Evolutionary conservation across 2,113 vertebrate genomes (phyloP), one percentile per base, ranked within the genome.

Genomic region (Shinisaurus crocodilurus): DNA sequence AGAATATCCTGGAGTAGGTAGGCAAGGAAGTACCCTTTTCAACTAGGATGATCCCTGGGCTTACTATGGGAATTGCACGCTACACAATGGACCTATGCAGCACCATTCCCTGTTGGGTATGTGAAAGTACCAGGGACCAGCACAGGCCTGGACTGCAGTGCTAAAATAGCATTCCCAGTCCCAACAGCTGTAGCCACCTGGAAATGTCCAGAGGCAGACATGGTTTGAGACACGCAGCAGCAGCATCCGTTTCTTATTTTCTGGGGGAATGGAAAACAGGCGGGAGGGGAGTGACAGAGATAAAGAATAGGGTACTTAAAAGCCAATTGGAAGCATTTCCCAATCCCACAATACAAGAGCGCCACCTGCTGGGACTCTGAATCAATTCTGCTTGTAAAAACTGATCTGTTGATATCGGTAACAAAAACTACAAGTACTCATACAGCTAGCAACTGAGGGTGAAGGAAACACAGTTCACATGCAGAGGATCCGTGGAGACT

Each of bases 351-450:
- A 87, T 82, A 90, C 85, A 34, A 84, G 86, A 82, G 43, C 88
- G 92, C 94, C 96, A 95, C 76, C 96, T 96, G 72, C 95, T 92
- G 96, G 92, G 70, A n/a, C n/a, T 67, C 83, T 57, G 63, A 80
- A 69, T 63, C 69, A 23, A 37, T 2, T 72, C 77, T 83, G n/a
- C n/a, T n/a, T 79, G 74, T 74, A 63, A 70, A 79, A 82, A 75
- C 43, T 13, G 74, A 23, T 87, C 70, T 57, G 37, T 67, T 32
- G 67, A 48, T 72, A 29, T n/a, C n/a, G n/a, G n/a, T n/a, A n/a
- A n/a, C 8, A 10, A 75, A 60, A 57, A 48, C 9, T 45, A 48
- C 27, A 15, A 67, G 23, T 29, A 6, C 50, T 75, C 10, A n/a
- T 50, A 70, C 37, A 90, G 20, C 43, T 43, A n/a, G 27, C 29